Evolutionary conservation across 2,113 vertebrate genomes (phyloP).

Genomic region (Corythaeola cristata): DNA sequence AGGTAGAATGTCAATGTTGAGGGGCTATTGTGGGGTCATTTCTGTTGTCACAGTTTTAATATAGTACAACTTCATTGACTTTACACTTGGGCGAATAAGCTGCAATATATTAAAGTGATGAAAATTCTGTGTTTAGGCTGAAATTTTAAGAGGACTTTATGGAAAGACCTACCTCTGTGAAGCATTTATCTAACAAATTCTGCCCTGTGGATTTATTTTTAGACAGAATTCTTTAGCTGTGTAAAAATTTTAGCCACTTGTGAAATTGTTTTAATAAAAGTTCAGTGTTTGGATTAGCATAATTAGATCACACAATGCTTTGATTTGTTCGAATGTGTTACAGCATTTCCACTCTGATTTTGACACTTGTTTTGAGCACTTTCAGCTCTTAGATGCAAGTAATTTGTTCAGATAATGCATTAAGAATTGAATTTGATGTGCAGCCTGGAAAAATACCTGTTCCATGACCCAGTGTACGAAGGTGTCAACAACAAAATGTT

Average conservation of each 20-base stretch:
- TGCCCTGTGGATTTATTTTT: not conserved
- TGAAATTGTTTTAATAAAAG: not conserved
- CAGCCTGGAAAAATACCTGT: not conserved
- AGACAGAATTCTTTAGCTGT: not conserved
- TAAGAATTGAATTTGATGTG: not conserved
- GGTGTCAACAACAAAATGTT: not conserved
- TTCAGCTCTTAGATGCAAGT: conserved; percentile 26
- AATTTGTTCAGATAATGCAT: conserved; percentile 31
- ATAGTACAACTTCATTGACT: not conserved
- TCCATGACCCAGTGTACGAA: not conserved
- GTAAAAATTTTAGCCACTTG: not conserved
- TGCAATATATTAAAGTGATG: not conserved
- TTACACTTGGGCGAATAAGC: not conserved
- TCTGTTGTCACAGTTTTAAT: not conserved
- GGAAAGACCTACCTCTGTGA: not conserved
- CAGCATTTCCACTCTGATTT: conserved; percentile 52
- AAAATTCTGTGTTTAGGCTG: not conserved
- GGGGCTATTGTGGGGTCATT: not conserved
- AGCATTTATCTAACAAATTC: not conserved
- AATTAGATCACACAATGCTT: conserved; percentile 21
- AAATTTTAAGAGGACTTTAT: not conserved
- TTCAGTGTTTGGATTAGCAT: conserved; percentile 2
- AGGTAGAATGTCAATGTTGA: not conserved
- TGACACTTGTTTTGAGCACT: conserved; percentile 61
- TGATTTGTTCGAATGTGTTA: conserved; percentile 53